A percentile compares a stretch with the other conserved stretches of the same genome.
phyloP scores from a whole-genome alignment of 2,888 invertebrate genomes.

The Galerucella nymphaeae region DNA sequence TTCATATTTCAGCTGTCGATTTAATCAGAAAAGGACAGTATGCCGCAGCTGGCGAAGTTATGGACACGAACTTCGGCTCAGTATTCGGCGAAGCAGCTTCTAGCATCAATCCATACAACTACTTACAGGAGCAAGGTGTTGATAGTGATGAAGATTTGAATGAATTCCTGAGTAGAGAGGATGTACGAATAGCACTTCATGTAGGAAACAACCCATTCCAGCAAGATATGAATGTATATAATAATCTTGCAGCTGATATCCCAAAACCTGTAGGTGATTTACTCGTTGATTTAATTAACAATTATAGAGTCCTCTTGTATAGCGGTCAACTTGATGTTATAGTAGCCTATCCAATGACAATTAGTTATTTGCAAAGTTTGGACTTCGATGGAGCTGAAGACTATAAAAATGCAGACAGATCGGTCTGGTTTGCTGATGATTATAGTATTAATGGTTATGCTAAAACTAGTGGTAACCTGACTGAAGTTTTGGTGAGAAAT shows the following conservation, averaged over 20 bases:
- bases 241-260: conserved; percentile 33
- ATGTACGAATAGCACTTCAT: conserved; percentile 78
- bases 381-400: conserved; percentile 73
- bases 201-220: conserved; percentile 76
- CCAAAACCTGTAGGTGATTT: conserved; percentile 44
- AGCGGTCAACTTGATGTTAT: conserved; percentile 91
- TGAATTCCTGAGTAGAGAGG: conserved; percentile 62
- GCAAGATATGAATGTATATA: conserved; percentile 11
- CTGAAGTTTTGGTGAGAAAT: conserved; percentile 78
- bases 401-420: conserved; percentile 73
- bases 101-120: background rate
- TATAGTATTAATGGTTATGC: conserved; percentile 75
- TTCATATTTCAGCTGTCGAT: conserved; percentile 12
- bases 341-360: conserved; percentile 84
- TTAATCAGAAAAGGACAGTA: conserved; percentile 29
- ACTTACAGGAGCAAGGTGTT: background rate
- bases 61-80: conserved; percentile 1
- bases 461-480: conserved; percentile 74
- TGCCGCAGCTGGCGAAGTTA: conserved; percentile 32
- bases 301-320: conserved; percentile 80
- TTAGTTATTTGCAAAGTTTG: conserved; percentile 77
- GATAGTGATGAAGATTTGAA: background rate
- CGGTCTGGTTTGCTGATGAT: conserved; percentile 74
- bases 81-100: background rate
- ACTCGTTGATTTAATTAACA: conserved; percentile 69